Evolutionary conservation across 2,888 invertebrate genomes (phyloP).

Genomic region (Enchytraeus crypticus): DNA sequence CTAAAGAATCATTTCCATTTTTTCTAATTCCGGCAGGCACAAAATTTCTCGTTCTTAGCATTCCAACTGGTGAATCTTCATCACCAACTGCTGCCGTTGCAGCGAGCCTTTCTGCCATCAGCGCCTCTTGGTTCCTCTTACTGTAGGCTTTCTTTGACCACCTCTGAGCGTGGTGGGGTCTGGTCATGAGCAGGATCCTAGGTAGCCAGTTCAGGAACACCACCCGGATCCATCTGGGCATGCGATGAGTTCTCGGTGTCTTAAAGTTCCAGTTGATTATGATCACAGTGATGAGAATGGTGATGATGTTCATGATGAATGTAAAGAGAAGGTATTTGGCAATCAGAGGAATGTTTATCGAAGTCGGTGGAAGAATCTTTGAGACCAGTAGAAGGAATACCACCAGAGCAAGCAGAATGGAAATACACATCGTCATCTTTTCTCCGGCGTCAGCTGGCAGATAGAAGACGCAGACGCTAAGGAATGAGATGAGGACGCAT

Average conservation of each 20-base stretch:
- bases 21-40: too few species aligned
- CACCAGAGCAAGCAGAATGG: too few species aligned
- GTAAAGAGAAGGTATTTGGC: conserved; percentile 98
- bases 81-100: too few species aligned
- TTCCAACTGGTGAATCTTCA: too few species aligned
- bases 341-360: conserved; percentile 91
- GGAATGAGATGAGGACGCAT: conserved; percentile 96
- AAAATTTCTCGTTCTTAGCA: too few species aligned
- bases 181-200: conserved; percentile 82
- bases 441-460: conserved; percentile 98
- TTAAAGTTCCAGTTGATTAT: conserved; percentile 99
- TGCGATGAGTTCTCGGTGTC: conserved; percentile 86
- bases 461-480: conserved; percentile 87
- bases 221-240: conserved; percentile 93
- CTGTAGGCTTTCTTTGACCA: conserved; percentile 48
- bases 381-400: conserved; percentile 90
- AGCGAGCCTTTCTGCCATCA: too few species aligned
- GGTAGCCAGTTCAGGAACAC: conserved; percentile 92
- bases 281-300: conserved; percentile 95
- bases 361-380: conserved; percentile 97
- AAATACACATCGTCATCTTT: too few species aligned
- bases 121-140: not conserved
- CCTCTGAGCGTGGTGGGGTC: conserved; percentile 59
- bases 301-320: conserved; percentile 99
- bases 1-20: too few species aligned